Percentiles rank a stretch among this genome's conserved stretches.
Evolutionary conservation across 2,888 invertebrate species (phyloP).

Genomic region (Cremastinae sp.): DNA sequence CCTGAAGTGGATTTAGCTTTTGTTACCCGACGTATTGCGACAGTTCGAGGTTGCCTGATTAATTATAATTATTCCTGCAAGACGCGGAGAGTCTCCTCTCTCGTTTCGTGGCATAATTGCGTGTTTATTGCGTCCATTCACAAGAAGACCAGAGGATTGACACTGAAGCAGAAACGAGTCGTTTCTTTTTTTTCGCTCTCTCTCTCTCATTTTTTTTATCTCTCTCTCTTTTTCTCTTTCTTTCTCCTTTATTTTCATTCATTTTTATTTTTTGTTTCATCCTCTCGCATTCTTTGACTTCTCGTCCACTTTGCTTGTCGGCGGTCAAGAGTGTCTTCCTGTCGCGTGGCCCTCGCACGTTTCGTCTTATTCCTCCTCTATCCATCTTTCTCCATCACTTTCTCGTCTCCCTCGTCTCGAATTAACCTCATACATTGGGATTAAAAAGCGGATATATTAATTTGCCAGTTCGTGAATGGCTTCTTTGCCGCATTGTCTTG

Average conservation of each 20-base stretch:
- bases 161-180: constrained; percentile 27
- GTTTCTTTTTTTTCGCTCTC: constrained; percentile 30
- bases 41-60: constrained; percentile 70
- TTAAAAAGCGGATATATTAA: constrained; percentile 80
- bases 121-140: constrained; percentile 69
- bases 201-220: constrained; percentile 24
- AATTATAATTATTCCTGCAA: constrained; percentile 70
- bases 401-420: constrained; percentile 76
- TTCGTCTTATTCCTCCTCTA: constrained; percentile 71
- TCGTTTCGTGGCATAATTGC: constrained; percentile 66
- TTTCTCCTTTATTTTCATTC: constrained; percentile 28
- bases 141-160: constrained; percentile 45
- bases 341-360: constrained; percentile 77
- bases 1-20: not conserved
- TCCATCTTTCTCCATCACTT: constrained; percentile 69
- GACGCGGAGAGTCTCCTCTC: constrained; percentile 11
- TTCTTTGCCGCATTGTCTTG: constrained; percentile 35
- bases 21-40: constrained; percentile 57
- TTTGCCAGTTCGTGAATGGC: constrained; percentile 68
- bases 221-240: constrained; percentile 31
- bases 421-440: constrained; percentile 79
- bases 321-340: constrained; percentile 74
- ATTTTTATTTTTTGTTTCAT: constrained; percentile 25
- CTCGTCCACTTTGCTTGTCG: constrained; percentile 19
- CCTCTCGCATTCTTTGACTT: constrained; percentile 30